These are phyloP conservation scores for Drosophila tropicalis DNA, from an alignment of 1,140 invertebrate species.

Conservation along the genomic window DNA sequence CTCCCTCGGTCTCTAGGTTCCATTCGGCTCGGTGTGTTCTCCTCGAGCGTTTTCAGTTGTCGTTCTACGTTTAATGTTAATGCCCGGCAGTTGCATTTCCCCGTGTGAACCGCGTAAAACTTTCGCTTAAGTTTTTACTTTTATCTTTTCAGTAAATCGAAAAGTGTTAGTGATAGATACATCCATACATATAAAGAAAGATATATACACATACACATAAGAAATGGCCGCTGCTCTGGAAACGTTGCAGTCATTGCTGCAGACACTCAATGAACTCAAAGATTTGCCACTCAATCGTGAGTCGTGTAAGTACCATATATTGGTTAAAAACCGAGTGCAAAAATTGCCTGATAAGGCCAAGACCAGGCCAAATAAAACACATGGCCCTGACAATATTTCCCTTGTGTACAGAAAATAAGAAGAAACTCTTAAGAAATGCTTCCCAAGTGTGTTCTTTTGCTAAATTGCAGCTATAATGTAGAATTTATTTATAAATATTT, in stretches of 20 bases:
- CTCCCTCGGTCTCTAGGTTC: constrained; percentile 62
- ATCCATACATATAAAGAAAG: constrained; percentile 21
- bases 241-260: constrained; percentile 63
- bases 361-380: constrained; percentile 24
- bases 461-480: constrained; percentile 55
- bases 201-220: constrained; percentile 35
- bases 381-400: constrained; percentile 29
- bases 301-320: constrained; percentile 69
- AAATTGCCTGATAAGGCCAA: constrained; percentile 12
- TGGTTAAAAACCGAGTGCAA: constrained; percentile 18
- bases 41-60: constrained; percentile 61
- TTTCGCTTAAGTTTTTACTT: constrained; percentile 48
- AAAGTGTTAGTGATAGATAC: constrained; percentile 51
- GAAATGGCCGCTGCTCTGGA: constrained; percentile 76
- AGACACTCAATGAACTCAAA: constrained; percentile 69
- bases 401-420: background rate
- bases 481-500: constrained; percentile 77
- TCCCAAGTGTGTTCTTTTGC: constrained; percentile 1
- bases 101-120: constrained; percentile 48
- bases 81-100: constrained; percentile 65
- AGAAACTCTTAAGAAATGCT: background rate
- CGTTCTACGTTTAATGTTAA: constrained; percentile 69
- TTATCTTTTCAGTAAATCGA: constrained; percentile 47
- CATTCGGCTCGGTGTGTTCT: constrained; percentile 33
- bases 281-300: constrained; percentile 73